phyloP scores from a whole-genome alignment of 2,113 vertebrate species.

The Onychostruthus taczanowskii region DNA sequence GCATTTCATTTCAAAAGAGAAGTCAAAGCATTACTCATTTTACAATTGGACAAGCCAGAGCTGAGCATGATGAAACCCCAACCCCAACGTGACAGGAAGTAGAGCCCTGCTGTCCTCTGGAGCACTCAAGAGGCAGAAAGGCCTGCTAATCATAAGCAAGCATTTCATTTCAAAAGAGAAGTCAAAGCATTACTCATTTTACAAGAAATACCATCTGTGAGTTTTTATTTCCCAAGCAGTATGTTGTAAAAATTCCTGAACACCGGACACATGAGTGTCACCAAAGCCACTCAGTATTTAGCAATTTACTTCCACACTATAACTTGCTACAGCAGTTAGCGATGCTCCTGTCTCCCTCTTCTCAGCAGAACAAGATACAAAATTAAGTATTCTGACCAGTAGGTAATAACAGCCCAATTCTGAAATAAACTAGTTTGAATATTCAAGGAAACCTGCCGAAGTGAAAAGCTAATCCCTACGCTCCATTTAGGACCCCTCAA shows the following conservation, averaged over 20 bases:
- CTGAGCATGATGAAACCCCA: neutral
- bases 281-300: neutral
- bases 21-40: neutral
- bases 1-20: neutral
- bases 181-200: neutral
- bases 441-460: neutral
- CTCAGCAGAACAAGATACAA: neutral
- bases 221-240: neutral
- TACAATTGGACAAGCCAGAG: neutral
- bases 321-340: neutral
- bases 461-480: rapidly evolving
- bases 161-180: neutral
- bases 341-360: neutral
- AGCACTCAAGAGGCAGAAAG: neutral
- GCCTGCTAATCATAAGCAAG: neutral
- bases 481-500: neutral
- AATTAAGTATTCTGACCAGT: neutral
- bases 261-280: neutral
- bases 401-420: neutral
- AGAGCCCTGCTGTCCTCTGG: neutral
- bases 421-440: neutral
- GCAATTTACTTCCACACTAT: neutral
- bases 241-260: neutral
- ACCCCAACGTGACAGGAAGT: rapidly evolving
- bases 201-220: neutral